Evolutionary conservation across 35 echinoderm and acorn worm species (phyloP).

Genomic region (Apostichopus japonicus): DNA sequence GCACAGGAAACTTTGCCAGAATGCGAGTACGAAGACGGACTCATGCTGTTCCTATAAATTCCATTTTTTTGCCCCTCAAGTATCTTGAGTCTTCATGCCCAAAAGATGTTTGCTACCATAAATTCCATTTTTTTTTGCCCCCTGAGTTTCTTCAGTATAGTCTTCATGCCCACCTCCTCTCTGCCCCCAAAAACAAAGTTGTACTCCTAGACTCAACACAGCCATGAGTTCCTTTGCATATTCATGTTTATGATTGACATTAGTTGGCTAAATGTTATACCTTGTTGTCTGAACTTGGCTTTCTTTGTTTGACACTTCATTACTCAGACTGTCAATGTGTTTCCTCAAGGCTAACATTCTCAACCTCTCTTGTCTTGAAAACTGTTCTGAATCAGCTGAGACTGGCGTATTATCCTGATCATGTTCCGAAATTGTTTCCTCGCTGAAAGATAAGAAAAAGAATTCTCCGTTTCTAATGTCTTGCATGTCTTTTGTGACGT

Average conservation of each 20-base stretch:
- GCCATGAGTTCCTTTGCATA: neutral
- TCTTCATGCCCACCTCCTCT: neutral
- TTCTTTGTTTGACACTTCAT: slow-evolving; percentile 74
- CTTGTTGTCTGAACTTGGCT: slow-evolving; percentile 73
- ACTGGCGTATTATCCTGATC: slow-evolving; percentile 24
- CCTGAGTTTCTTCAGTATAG: too few species aligned
- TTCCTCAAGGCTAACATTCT: slow-evolving; percentile 83
- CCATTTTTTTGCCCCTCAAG: too few species aligned
- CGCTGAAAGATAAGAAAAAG: slow-evolving; percentile 31
- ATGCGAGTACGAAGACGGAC: too few species aligned
- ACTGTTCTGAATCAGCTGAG: slow-evolving; percentile 59
- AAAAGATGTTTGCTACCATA: too few species aligned
- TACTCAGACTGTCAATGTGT: slow-evolving; percentile 76
- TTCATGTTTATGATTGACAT: neutral
- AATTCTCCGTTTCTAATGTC: neutral
- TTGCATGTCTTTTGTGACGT: neutral
- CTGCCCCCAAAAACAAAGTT: neutral
- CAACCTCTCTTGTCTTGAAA: slow-evolving; percentile 81
- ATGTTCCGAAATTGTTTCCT: slow-evolving; percentile 71
- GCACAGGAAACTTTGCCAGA: too few species aligned
- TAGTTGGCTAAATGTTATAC: slow-evolving; percentile 28
- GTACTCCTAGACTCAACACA: too few species aligned
- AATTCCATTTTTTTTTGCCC: too few species aligned
- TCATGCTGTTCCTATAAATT: too few species aligned
- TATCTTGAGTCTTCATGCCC: too few species aligned